Conservation (phyloP, 1,140 invertebrate genomes). For the Galendromus occidentalis region DNA sequence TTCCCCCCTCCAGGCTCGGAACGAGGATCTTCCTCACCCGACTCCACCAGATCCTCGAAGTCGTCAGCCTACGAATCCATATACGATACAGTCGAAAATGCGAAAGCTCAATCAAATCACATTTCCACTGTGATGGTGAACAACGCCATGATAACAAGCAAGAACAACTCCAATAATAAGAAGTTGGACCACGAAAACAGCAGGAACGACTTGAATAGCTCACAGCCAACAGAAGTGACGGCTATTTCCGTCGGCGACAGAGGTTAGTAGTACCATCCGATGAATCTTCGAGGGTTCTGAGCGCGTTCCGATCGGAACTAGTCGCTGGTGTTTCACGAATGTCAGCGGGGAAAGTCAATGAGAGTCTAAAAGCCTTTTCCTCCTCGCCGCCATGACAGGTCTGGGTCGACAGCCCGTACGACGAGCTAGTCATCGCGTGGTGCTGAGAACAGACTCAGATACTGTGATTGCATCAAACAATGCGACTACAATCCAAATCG, state of each 20-base stretch:
- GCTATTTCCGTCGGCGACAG: too few relatives aligned
- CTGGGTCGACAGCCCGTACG: background rate
- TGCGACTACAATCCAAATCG: background rate
- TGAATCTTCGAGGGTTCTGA: too few relatives aligned
- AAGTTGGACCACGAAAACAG: too few relatives aligned
- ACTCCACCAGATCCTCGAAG: background rate
- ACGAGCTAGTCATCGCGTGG: background rate
- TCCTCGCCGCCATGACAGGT: too few relatives aligned
- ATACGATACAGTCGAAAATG: background rate
- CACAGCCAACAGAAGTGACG: too few relatives aligned
- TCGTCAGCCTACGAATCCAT: conserved; percentile 7
- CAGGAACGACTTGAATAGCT: too few relatives aligned
- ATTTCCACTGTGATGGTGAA: background rate
- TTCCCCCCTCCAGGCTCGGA: background rate
- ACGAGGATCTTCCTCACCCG: background rate
- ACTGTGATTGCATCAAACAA: background rate
- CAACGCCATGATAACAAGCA: background rate
- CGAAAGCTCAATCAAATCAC: background rate
- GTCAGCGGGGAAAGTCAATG: too few relatives aligned
- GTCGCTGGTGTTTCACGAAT: too few relatives aligned
- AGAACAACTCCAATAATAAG: too few relatives aligned
- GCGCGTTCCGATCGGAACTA: too few relatives aligned
- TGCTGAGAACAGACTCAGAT: background rate
- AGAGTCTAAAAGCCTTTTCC: too few relatives aligned
- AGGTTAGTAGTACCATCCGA: too few relatives aligned